Conservation (phyloP, 2,888 invertebrate species). For the Bombylius major region DNA sequence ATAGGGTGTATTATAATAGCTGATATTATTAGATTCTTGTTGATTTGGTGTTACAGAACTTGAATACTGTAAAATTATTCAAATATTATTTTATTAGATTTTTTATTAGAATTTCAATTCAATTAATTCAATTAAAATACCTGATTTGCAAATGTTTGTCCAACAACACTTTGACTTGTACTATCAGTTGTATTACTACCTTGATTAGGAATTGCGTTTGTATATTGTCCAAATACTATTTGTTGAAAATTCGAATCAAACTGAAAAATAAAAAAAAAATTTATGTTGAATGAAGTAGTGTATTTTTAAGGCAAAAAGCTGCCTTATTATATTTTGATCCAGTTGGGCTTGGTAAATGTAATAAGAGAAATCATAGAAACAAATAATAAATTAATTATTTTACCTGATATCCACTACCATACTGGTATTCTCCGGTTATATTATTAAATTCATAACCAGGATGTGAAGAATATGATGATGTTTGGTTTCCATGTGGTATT, state of each 20-base stretch:
- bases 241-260: neutral
- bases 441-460: conserved; percentile 49
- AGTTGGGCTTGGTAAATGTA: too few relatives aligned
- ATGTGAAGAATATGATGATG: conserved; percentile 29
- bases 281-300: too few relatives aligned
- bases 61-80: too few relatives aligned
- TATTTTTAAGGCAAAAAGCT: too few relatives aligned
- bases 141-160: conserved; percentile 6
- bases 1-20: conserved; percentile 30
- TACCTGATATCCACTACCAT: conserved; percentile 49
- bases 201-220: conserved; percentile 19
- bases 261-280: neutral
- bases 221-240: conserved; percentile 18
- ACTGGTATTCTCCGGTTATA: conserved; percentile 45
- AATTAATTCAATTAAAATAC: conserved; percentile 4
- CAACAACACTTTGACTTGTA: conserved; percentile 3
- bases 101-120: too few relatives aligned
- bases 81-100: too few relatives aligned
- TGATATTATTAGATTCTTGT: conserved; percentile 11
- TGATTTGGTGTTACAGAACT: neutral
- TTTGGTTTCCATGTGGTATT: neutral
- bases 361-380: too few relatives aligned
- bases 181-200: conserved; percentile 10
- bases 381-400: conserved; percentile 20
- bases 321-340: too few relatives aligned